Percentiles rank a stretch among this genome's conserved stretches.
Conservation (phyloP, 2,888 invertebrate species). For the Lycia hirtaria region DNA sequence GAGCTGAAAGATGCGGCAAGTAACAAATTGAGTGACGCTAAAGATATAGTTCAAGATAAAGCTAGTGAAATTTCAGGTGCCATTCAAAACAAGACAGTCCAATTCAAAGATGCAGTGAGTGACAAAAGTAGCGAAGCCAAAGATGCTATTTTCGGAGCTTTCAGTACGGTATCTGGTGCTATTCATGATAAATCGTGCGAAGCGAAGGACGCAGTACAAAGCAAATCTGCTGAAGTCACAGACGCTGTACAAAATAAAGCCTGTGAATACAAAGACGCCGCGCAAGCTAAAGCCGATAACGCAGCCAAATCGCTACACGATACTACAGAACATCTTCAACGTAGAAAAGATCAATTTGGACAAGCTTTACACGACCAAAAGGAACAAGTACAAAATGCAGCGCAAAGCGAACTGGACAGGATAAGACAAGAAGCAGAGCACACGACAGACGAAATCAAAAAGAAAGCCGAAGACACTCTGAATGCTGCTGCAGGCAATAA, state of each 20-base stretch:
- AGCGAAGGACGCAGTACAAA: constrained; percentile 40
- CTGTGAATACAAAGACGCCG: constrained; percentile 45
- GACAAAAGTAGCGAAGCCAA: constrained; percentile 36
- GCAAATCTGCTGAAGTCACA: constrained; percentile 46
- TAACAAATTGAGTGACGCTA: constrained; percentile 41
- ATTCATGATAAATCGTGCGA: constrained; percentile 44
- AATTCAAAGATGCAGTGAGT: constrained; percentile 37
- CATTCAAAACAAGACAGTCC: constrained; percentile 44
- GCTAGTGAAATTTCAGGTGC: constrained; percentile 44
- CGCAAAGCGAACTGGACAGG: constrained; percentile 69
- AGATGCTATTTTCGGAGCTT: constrained; percentile 37
- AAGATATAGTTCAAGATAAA: constrained; percentile 45
- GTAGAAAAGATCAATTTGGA: constrained; percentile 56
- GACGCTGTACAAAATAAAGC: constrained; percentile 43
- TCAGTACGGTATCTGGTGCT: constrained; percentile 44
- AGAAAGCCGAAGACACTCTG: constrained; percentile 71
- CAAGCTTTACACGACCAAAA: constrained; percentile 58
- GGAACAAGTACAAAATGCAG: constrained; percentile 58
- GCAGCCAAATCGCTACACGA: constrained; percentile 49
- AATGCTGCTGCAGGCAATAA: constrained; percentile 69
- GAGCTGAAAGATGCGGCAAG: constrained; percentile 45
- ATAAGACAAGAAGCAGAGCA: constrained; percentile 77
- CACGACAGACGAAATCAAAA: constrained; percentile 74
- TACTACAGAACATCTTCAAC: constrained; percentile 55
- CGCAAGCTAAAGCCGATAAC: constrained; percentile 46